These are phyloP conservation scores for Hipposideros armiger DNA, from an alignment of 2,113 vertebrate genomes.

Conservation along the genomic window DNA sequence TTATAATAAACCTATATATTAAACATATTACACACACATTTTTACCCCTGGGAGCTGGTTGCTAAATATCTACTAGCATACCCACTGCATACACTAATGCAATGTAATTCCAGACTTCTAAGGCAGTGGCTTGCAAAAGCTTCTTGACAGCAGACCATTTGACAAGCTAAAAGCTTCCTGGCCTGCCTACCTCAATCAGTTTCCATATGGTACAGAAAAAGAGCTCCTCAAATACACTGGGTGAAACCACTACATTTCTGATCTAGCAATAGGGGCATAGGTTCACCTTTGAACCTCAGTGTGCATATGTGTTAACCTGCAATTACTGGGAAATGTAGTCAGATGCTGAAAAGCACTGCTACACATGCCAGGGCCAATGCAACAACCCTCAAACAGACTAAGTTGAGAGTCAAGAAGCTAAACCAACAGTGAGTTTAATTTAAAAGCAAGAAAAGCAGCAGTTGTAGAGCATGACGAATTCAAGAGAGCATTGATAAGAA, in stretches of 20 bases:
- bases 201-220: neutral
- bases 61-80: neutral
- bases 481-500: neutral
- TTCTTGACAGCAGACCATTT: neutral
- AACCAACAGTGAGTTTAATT: neutral
- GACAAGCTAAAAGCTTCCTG: neutral
- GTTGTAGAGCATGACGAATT: neutral
- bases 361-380: neutral
- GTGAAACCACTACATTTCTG: neutral
- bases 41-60: neutral
- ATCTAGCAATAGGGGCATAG: neutral
- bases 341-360: neutral
- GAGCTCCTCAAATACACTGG: neutral
- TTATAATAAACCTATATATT: neutral
- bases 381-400: neutral
- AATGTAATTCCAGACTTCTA: neutral
- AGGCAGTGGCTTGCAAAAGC: neutral
- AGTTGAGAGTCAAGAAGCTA: neutral
- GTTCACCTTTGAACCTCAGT: neutral
- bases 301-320: rapidly evolving
- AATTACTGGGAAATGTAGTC: neutral
- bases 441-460: neutral
- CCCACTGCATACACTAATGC: no score
- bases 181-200: neutral
- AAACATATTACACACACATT: neutral